phyloP scores from a whole-genome alignment of 2,113 vertebrate species.

The Daphoenositta chrysoptera region DNA sequence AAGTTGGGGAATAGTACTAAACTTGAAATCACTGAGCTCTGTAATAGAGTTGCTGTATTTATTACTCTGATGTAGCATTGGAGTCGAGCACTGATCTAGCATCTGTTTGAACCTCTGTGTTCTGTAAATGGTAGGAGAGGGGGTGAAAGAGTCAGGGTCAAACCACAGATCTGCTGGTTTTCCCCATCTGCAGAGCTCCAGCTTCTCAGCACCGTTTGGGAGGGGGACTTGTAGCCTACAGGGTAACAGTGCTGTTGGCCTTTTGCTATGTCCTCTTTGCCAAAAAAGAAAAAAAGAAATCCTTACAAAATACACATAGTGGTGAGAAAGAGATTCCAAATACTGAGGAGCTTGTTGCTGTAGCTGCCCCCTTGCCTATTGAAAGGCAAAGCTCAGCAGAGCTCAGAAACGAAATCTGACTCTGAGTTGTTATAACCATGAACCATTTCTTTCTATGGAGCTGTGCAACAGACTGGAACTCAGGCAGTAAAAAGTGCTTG shows the following conservation, averaged over 20 bases:
- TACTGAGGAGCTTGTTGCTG: background rate
- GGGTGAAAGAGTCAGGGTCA: background rate
- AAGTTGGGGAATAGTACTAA: background rate
- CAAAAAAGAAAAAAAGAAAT: background rate
- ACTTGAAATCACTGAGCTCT: background rate
- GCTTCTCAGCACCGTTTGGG: background rate
- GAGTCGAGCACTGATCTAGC: background rate
- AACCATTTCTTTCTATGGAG: conserved; percentile 17
- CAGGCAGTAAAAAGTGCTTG: background rate
- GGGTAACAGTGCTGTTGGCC: background rate
- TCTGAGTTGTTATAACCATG: conserved; percentile 25
- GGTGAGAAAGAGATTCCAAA: background rate
- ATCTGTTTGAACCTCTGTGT: background rate
- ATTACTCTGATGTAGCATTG: background rate
- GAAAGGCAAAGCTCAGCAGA: conserved; percentile 7
- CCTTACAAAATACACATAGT: background rate
- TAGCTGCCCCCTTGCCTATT: background rate
- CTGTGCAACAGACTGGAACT: conserved; percentile 36
- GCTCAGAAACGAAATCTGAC: background rate
- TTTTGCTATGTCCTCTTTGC: background rate
- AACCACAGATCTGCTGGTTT: background rate
- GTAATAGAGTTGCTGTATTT: background rate
- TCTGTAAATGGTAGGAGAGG: background rate
- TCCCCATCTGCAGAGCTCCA: background rate
- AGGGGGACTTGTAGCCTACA: background rate